Evolutionary conservation across 2,797 vertebrate species (phyloP), one percentile per base, ranked within the genome.

Genomic region (Galago senegalensis): DNA sequence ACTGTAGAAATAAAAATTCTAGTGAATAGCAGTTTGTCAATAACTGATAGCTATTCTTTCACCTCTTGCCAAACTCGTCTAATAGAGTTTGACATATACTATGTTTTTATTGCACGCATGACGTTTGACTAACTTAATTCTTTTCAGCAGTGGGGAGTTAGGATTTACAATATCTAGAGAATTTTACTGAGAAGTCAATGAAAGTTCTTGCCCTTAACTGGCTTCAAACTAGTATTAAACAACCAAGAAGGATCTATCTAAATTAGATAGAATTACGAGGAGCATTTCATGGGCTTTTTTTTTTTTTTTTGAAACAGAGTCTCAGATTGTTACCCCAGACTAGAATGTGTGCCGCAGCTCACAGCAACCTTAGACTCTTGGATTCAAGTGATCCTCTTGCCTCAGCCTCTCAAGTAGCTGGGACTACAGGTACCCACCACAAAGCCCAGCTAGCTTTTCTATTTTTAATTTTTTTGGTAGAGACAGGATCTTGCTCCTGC

Each of bases 21-120:
- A 72, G 34, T 11, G 82, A 90, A 87, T 18, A 80, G 3, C 7
- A 93, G 92, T 21, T 69, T 10, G 46, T 69, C 69, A 79, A 40
- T 82, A 95, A 88, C 92, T 37, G 16, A 27, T 75, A 84, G 27
- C 11, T 88, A 67, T 76, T 75, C 58, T 94, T 96, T 95, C 16
- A 67, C 81, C 27, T 85, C 23, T 92, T 87, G 72, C 69, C 63
- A 85, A 85, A 6, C 89, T 34, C 34, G 34, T 34, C 85, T 73
- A 89, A 46, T 85, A 76, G 34, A 7, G 2, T 87, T 92, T 92
- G 81, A 82, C 27, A 79, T 25, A 73, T 46, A 58, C 21, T 80
- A 12, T 43, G 67, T 67, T 93, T 93, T 93, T 83, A 69, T 79
- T 63, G 27, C 20, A 56, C 82, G 49, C 2, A 49, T 63, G 82